These are phyloP conservation scores for Anas platyrhynchos DNA, from an alignment of 2,113 vertebrate genomes.

Conservation along the genomic window DNA sequence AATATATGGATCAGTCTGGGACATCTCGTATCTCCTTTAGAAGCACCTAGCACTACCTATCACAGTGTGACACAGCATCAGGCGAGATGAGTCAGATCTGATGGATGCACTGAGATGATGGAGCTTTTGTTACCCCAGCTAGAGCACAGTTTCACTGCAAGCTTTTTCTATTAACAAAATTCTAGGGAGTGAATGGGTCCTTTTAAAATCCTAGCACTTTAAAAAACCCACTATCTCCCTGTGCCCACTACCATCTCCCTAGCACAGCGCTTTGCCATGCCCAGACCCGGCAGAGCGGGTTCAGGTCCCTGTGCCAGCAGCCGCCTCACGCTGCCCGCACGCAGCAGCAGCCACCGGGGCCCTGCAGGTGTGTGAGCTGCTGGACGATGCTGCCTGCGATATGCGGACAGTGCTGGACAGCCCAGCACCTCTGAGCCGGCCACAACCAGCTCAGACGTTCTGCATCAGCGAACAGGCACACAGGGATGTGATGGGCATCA, in stretches of 20 bases:
- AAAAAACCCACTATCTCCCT: background rate
- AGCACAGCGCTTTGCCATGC: accelerated
- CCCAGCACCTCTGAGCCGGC: background rate
- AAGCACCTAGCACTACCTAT: background rate
- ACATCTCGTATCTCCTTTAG: background rate
- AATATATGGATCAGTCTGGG: background rate
- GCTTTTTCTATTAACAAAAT: background rate
- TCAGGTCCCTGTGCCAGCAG: background rate
- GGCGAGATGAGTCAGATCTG: background rate
- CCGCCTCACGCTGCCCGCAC: too few relatives aligned
- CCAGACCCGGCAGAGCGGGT: background rate
- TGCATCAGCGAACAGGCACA: too few relatives aligned
- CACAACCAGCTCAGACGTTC: accelerated
- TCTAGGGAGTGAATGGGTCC: background rate
- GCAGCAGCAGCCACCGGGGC: accelerated
- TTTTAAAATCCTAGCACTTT: background rate
- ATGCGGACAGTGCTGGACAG: accelerated
- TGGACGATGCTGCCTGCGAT: background rate
- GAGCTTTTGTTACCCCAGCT: background rate
- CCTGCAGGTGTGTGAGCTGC: accelerated
- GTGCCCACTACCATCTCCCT: background rate
- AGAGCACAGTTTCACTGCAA: background rate
- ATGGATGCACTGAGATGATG: background rate
- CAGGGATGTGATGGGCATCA: background rate
- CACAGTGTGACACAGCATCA: background rate